Base-by-base conservation (phyloP, 1,140 invertebrate species). In the Ridgeia piscesae region DNA sequence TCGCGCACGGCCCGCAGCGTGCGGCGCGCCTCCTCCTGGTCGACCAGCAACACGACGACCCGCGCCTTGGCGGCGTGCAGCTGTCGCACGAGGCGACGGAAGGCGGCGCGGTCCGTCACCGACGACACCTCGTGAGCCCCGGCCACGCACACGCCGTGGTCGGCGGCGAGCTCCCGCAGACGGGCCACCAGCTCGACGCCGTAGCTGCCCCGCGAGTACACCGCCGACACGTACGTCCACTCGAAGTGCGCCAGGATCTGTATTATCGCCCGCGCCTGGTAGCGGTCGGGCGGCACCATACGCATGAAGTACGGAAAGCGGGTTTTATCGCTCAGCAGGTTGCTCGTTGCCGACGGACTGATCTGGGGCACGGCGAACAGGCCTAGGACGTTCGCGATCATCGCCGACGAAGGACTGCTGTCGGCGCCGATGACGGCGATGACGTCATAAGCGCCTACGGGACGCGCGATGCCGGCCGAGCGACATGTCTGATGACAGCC, bases 221-320 rank as follows among this genome's bases (percentile, higher is more conserved):
- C 92, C 1, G 92, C 91, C 27, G 93, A 92, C 33, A 93, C 89
- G 91, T 91, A 93, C 27, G 93, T 93, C 93, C 93, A 93, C 88
- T 93, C 88, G 89, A 94, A 94, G 89, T 94, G 89, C 77, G 6
- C 8, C 58, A 93, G 31, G 35, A 92, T 35, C 88, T 91, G 27
- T 42, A 93, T 34, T 34, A 93, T 93, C 33, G 58, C 33, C 91
- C 98, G n/a, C 33, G 93, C 94, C 91, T 95, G 94, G 91, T 94
- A 94, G 9, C 92, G 89, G 92, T 95, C 94, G 11, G 94, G 94
- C 35, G 94, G 94, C 34, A 94, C 92, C 92, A 94, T 94, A 33
- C 94, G 92, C 91, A 94, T 93, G 92, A 95, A 95, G 92, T 94
- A 94, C 14, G 94, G 94, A 48, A 93, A 94, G 21, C 92, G 91